Evolutionary conservation across 2,113 vertebrate species (phyloP).

Genomic region (Elanoides forficatus): DNA sequence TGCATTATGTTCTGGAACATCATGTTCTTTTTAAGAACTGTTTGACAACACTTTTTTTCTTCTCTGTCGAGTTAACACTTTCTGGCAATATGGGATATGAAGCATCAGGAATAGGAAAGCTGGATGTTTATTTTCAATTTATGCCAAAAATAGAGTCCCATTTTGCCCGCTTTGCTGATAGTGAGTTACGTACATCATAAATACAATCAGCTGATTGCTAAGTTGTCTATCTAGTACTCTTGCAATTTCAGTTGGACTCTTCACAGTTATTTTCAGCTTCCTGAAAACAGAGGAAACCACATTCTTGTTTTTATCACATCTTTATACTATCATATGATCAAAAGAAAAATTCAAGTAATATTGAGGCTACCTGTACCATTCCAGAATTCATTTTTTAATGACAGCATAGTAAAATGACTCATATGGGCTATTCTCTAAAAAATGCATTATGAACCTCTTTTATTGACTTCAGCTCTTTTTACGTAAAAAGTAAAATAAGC

Average conservation of each 20-base stretch:
- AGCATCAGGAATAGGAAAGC: neutral
- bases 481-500: neutral
- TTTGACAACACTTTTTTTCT: neutral
- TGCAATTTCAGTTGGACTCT: neutral
- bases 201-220: neutral
- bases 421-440: neutral
- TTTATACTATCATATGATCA: neutral
- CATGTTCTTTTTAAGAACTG: neutral
- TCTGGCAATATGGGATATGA: neutral
- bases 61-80: neutral
- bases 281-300: neutral
- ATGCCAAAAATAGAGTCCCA: neutral
- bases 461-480: neutral
- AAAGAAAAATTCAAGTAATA: neutral
- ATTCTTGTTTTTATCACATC: neutral
- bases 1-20: neutral
- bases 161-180: neutral
- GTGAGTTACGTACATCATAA: rapidly evolving
- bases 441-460: neutral
- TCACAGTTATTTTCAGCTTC: neutral
- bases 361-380: neutral
- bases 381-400: neutral
- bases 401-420: neutral
- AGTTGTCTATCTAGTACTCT: neutral
- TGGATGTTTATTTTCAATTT: neutral